Evolutionary conservation across 2,888 invertebrate genomes (phyloP).

Genomic region (Steinernema scapterisci): DNA sequence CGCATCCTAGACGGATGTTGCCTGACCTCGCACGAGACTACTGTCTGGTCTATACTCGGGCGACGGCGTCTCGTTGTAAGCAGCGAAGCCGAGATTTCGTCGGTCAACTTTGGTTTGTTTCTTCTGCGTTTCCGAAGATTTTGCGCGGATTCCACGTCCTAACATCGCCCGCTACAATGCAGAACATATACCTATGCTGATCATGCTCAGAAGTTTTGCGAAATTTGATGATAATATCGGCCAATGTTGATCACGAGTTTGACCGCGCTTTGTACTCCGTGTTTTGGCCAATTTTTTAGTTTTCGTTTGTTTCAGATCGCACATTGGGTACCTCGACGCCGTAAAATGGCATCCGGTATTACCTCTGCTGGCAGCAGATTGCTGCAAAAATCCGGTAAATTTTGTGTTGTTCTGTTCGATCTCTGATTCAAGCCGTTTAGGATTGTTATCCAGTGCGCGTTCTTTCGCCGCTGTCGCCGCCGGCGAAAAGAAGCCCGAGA

Average conservation of each 20-base stretch:
- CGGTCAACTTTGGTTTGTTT: no score
- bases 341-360: conserved; percentile 25
- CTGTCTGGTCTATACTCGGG: not conserved
- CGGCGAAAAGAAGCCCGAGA: conserved; percentile 57
- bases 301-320: conserved; percentile 4
- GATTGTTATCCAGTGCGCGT: conserved; percentile 20
- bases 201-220: no score
- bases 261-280: not conserved
- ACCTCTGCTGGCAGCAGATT: conserved; percentile 22
- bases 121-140: no score
- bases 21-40: not conserved
- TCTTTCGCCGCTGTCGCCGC: conserved; percentile 39
- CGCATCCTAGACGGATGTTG: not conserved
- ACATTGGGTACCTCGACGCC: conserved; percentile 13
- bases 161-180: no score
- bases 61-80: no score
- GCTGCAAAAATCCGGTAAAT: conserved; percentile 15
- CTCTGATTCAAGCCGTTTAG: not conserved
- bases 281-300: not conserved
- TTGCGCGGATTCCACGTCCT: no score
- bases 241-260: no score
- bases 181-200: no score
- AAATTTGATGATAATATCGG: no score
- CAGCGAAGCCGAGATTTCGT: no score
- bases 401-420: not conserved